Evolutionary conservation across 2,113 vertebrate genomes (phyloP), one percentile per base, ranked within the genome.

Genomic region (Tupaia tana): DNA sequence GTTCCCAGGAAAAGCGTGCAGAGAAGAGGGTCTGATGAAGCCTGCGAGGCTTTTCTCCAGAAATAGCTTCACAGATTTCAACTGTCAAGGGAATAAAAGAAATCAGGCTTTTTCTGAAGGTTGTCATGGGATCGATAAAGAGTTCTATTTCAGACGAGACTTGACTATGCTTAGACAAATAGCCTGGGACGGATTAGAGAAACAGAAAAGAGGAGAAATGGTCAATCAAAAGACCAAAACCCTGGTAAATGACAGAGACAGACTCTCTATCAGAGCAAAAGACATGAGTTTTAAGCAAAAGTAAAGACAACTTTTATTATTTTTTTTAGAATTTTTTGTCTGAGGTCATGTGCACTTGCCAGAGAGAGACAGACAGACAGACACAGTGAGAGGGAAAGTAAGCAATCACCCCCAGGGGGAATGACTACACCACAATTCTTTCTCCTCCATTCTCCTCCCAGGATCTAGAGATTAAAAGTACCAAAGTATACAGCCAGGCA

Each of bases 11-110:
- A 80, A 74, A 22, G 18, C 4, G 4, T n/a, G 2, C 18, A 25
- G 15, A 90, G 19, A 64, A 73, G 61, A 79, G 43, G 24, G 19
- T n/a, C 27, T 59, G 70, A 29, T 67, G 67, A 61, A 78, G 29
- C 1, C 56, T 70, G 29, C 79, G 59, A 31, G 31, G 22, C 7
- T 93, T 89, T 67, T 56, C 25, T 25, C 24, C 69, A 89, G 34
- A 89, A 86, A 52, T 85, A 61, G 64, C 34, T 88, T 85, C n/a
- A 64, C 58, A 94, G 43, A 56, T 15, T 82, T 77, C 73, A 54
- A 27, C 69, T 95, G 7, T 69, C 78, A 63, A 90, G 24, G 4
- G 52, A 19, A 74, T 80, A 31, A 69, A 52, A 80, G 34, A 86
- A 89, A 87, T 73, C 77, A 80, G 61, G 25, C 83, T 3, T 22